Evolutionary conservation across 2,888 invertebrate genomes (phyloP).

Genomic region (Athripsodes cinereus): DNA sequence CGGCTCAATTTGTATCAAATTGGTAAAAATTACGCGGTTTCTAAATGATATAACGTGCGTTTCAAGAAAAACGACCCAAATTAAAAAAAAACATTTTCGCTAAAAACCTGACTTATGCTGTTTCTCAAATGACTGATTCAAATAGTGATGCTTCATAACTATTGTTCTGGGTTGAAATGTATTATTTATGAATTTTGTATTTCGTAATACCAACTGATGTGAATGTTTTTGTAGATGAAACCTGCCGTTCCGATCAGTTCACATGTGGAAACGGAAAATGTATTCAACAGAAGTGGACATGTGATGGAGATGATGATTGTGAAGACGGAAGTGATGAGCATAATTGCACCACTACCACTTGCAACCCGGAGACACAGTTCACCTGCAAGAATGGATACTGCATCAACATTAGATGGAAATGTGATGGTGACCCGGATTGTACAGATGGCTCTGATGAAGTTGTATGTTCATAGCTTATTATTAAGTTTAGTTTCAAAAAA

Average conservation of each 20-base stretch:
- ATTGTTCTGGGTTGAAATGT: too few relatives aligned
- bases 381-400: conserved; percentile 71
- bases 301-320: conserved; percentile 83
- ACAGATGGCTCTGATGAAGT: conserved; percentile 76
- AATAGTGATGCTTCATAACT: too few relatives aligned
- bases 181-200: too few relatives aligned
- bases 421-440: conserved; percentile 86
- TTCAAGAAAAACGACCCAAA: too few relatives aligned
- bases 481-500: too few relatives aligned
- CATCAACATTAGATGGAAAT: conserved; percentile 73
- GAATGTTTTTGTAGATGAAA: conserved; percentile 67
- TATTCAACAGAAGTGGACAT: conserved; percentile 80
- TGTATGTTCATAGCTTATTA: conserved; percentile 37
- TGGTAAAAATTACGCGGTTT: too few relatives aligned
- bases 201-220: too few relatives aligned
- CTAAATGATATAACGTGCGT: too few relatives aligned
- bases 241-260: conserved; percentile 87
- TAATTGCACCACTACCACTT: conserved; percentile 62
- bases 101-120: too few relatives aligned
- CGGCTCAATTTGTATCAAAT: too few relatives aligned
- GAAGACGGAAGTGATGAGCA: conserved; percentile 79
- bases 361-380: conserved; percentile 65
- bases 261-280: conserved; percentile 88
- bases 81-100: too few relatives aligned
- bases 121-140: too few relatives aligned